Percentiles rank a stretch among this genome's conserved stretches.
phyloP scores from a whole-genome alignment of 2,888 invertebrate species.

The Galerucella nymphaeae region DNA sequence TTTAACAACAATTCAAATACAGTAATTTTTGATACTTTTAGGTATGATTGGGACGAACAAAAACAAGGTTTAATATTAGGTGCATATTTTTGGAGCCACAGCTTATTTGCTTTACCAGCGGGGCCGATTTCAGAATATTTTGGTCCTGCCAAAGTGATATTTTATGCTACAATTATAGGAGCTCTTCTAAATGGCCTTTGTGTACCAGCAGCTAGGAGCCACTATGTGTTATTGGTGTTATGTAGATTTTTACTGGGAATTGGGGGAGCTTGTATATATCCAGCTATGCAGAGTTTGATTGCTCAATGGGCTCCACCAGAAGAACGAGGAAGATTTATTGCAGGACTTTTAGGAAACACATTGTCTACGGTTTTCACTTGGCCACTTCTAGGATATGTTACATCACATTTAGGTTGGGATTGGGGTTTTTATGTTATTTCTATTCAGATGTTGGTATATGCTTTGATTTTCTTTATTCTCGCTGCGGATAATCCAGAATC shows the following conservation, averaged over 20 bases:
- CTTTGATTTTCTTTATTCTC: slow-evolving; percentile 71
- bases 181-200: slow-evolving; percentile 61
- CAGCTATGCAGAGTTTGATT: slow-evolving; percentile 74
- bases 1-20: no score
- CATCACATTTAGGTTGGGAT: slow-evolving; percentile 73
- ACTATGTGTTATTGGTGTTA: slow-evolving; percentile 68
- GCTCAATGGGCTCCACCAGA: slow-evolving; percentile 79
- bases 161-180: slow-evolving; percentile 48
- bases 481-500: slow-evolving; percentile 73
- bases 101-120: slow-evolving; percentile 49
- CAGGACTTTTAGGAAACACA: slow-evolving; percentile 78
- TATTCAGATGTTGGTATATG: slow-evolving; percentile 68
- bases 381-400: slow-evolving; percentile 73
- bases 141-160: slow-evolving; percentile 53
- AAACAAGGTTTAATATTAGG: slow-evolving; percentile 51
- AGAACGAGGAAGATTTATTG: slow-evolving; percentile 79
- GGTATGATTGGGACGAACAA: slow-evolving; percentile 53
- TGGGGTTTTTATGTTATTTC: slow-evolving; percentile 70
- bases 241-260: slow-evolving; percentile 70
- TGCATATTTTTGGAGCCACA: slow-evolving; percentile 54
- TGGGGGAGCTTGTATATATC: slow-evolving; percentile 72
- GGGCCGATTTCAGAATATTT: slow-evolving; percentile 52
- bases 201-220: slow-evolving; percentile 69
- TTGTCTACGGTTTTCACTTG: slow-evolving; percentile 78
- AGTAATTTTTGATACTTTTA: neutral